Percentiles rank a stretch among this genome's conserved stretches.
Conservation (phyloP, 1,140 invertebrate genomes). For the Micrasema longulum region DNA sequence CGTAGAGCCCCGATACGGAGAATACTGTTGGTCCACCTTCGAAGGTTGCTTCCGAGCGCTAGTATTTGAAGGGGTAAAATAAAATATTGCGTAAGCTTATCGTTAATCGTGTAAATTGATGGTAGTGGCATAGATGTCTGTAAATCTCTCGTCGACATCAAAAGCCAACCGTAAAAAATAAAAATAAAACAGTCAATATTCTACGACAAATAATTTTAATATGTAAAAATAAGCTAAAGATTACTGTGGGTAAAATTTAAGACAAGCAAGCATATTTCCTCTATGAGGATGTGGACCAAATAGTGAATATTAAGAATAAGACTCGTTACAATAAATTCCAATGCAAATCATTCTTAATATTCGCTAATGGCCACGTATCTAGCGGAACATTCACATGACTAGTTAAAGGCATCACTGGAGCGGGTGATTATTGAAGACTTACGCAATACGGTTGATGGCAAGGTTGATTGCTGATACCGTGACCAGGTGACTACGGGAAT, state of each 20-base stretch:
- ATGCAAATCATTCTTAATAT: conserved; percentile 21
- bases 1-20: conserved; percentile 47
- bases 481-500: conserved; percentile 84
- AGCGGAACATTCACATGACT: conserved; percentile 26
- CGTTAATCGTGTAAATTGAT: conserved; percentile 12
- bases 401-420: conserved; percentile 30
- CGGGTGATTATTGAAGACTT: conserved; percentile 70
- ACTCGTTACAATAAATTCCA: too few species aligned
- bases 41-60: conserved; percentile 47
- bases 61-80: conserved; percentile 24
- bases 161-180: conserved; percentile 2
- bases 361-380: conserved; percentile 15
- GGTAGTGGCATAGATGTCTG: too few species aligned
- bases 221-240: conserved; percentile 25
- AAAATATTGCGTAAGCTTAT: conserved; percentile 19
- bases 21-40: conserved; percentile 48
- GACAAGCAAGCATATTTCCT: neutral
- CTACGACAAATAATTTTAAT: conserved; percentile 10
- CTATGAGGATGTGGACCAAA: too few species aligned
- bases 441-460: conserved; percentile 90
- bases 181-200: conserved; percentile 4
- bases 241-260: neutral
- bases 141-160: neutral
- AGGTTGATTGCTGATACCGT: conserved; percentile 90
- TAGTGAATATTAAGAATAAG: too few species aligned